These are phyloP conservation scores for Ormyrus labotus DNA, from an alignment of 2,888 invertebrate species.

Conservation along the genomic window DNA sequence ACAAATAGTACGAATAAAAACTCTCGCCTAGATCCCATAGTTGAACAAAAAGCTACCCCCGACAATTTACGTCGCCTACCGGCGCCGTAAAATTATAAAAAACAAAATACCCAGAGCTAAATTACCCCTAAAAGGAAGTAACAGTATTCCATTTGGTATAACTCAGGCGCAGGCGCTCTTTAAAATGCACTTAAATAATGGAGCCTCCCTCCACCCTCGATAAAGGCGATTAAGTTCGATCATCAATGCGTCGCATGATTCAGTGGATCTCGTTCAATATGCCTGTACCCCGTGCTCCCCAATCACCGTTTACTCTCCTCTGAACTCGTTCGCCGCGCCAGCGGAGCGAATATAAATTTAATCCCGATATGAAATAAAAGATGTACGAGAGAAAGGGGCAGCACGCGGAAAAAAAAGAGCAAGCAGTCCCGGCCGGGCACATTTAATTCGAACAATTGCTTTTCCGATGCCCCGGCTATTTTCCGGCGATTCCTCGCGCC, in stretches of 20 bases:
- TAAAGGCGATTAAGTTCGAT: constrained; percentile 32
- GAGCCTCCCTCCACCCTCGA: background rate
- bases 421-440: background rate
- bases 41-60: too few relatives aligned
- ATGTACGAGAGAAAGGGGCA: background rate
- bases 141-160: background rate
- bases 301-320: background rate
- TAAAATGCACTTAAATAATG: constrained; percentile 24
- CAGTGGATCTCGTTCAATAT: constrained; percentile 25
- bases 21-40: too few relatives aligned
- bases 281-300: background rate
- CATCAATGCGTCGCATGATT: constrained; percentile 23
- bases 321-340: background rate
- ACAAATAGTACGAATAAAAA: too few relatives aligned
- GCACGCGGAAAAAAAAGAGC: constrained; percentile 18
- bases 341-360: constrained; percentile 38
- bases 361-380: constrained; percentile 45
- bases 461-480: constrained; percentile 64
- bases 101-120: too few relatives aligned
- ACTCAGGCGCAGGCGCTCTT: background rate
- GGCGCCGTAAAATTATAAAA: too few relatives aligned
- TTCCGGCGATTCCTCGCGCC: constrained; percentile 55
- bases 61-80: too few relatives aligned
- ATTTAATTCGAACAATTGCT: constrained; percentile 65
- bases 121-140: background rate